Percentiles rank a stretch among this genome's conserved stretches.
Conservation (phyloP, 2,113 vertebrate species). For the Leptobrachium ailaonicum region DNA sequence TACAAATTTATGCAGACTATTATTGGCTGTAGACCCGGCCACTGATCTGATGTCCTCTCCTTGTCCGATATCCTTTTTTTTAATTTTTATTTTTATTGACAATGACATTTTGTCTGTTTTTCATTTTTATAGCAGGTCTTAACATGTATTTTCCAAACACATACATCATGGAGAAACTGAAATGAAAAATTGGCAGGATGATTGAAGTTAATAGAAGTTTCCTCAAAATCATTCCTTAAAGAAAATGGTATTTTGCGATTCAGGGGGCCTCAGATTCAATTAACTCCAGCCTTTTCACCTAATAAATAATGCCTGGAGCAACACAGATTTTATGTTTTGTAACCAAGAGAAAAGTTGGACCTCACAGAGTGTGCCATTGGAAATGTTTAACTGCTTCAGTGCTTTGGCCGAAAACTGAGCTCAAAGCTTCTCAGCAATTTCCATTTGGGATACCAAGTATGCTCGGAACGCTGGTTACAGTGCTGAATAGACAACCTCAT, state of each 20-base stretch:
- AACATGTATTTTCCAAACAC: not conserved
- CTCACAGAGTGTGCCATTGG: not conserved
- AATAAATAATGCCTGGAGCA: conserved; percentile 26
- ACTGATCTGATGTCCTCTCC: too few relatives aligned
- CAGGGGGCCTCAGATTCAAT: not conserved
- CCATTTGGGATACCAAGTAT: not conserved
- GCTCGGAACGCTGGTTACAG: not conserved
- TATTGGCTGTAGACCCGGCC: too few relatives aligned
- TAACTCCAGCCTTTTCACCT: conserved; percentile 20
- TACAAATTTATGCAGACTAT: too few relatives aligned
- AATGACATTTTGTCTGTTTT: too few relatives aligned
- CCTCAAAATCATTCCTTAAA: too few relatives aligned
- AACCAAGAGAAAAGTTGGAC: conserved; percentile 14
- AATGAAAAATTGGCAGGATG: not conserved
- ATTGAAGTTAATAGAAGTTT: not conserved
- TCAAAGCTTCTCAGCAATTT: not conserved
- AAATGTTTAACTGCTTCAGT: conserved; percentile 17
- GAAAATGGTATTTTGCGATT: conserved; percentile 9
- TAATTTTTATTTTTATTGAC: too few relatives aligned
- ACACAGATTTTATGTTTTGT: not conserved
- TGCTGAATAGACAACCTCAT: not conserved
- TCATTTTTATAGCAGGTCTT: not conserved
- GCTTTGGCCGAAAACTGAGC: not conserved
- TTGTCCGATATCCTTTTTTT: too few relatives aligned
- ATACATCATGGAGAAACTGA: not conserved